Conservation (phyloP, 2,888 invertebrate species). For the Labia minor region DNA sequence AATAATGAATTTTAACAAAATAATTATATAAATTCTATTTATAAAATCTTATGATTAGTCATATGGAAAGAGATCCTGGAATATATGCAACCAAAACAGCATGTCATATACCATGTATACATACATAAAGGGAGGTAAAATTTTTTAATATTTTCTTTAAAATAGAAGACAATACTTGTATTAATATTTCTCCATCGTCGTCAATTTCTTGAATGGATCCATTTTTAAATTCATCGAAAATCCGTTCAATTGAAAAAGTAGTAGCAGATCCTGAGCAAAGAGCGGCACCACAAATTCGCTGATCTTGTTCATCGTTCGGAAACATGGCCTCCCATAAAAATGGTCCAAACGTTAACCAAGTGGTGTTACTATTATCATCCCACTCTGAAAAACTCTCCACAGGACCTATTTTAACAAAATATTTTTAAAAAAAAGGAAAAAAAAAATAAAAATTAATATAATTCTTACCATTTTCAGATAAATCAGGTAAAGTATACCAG, state of each 20-base stretch:
- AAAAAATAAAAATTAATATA: no score
- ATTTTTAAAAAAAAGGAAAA: no score
- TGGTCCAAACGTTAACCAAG: neutral
- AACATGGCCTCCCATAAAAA: neutral
- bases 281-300: neutral
- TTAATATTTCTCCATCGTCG: neutral
- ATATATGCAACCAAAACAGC: no score
- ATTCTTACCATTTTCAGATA: neutral
- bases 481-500: conserved; percentile 32
- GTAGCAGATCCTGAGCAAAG: neutral
- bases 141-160: no score
- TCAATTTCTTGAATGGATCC: neutral
- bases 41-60: no score
- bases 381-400: neutral
- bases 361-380: neutral
- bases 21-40: no score
- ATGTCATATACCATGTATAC: no score
- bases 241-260: neutral
- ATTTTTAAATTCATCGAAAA: neutral
- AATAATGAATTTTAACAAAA: no score
- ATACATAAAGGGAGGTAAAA: no score
- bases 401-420: neutral
- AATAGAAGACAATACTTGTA: no score
- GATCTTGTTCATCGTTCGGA: neutral
- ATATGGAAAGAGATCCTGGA: no score